phyloP scores from a whole-genome alignment of 1,140 invertebrate genomes.

The Saccostrea glomerata region DNA sequence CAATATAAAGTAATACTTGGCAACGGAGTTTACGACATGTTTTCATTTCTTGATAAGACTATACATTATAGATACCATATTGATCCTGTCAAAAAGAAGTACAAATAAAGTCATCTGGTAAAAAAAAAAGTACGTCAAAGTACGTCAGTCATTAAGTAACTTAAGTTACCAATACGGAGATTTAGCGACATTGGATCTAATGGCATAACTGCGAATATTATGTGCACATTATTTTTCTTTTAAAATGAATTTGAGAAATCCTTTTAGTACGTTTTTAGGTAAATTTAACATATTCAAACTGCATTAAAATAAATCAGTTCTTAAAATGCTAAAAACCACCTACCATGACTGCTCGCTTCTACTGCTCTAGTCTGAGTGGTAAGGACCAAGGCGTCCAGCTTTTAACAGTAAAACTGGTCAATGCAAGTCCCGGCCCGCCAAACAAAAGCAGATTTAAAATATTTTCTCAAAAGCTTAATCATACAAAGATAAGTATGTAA shows the following conservation, averaged over 20 bases:
- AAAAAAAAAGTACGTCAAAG: too few relatives aligned
- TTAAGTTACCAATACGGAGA: too few relatives aligned
- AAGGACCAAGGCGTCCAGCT: background rate
- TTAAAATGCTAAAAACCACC: background rate
- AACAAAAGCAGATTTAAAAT: background rate
- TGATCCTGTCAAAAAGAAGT: too few relatives aligned
- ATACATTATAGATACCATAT: too few relatives aligned
- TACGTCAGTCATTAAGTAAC: too few relatives aligned
- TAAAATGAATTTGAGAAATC: background rate
- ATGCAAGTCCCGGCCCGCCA: background rate
- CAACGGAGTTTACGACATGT: too few relatives aligned
- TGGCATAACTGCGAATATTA: too few relatives aligned
- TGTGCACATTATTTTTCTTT: too few relatives aligned
- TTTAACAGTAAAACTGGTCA: conserved; percentile 17
- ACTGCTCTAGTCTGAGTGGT: background rate
- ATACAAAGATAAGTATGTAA: background rate
- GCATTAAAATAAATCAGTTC: background rate
- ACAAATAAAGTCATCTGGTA: too few relatives aligned
- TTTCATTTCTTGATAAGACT: too few relatives aligned
- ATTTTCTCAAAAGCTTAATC: conserved; percentile 18
- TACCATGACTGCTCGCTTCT: background rate
- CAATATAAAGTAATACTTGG: too few relatives aligned
- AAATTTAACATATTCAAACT: background rate
- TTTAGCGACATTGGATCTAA: too few relatives aligned
- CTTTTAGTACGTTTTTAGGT: background rate